Percentiles rank a stretch among this genome's conserved stretches.
Evolutionary conservation across 2,113 vertebrate species (phyloP).

Genomic region (Trochalopteron elliotii): DNA sequence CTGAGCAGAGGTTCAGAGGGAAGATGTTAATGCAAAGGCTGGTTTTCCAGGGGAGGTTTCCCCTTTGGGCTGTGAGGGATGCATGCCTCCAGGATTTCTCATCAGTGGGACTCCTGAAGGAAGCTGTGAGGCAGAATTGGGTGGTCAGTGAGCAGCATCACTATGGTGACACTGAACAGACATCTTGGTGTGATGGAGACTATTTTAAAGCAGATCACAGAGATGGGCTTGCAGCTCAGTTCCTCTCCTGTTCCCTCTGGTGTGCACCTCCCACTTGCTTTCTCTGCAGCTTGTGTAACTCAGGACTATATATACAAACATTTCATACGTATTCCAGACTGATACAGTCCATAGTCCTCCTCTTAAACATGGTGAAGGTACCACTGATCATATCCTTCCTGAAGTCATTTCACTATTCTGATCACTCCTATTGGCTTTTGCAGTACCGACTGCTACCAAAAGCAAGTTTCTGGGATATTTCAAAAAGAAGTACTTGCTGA

Average conservation of each 20-base stretch:
- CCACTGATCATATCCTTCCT: not conserved
- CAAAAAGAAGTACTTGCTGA: not conserved
- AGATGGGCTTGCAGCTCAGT: not conserved
- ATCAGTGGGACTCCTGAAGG: not conserved
- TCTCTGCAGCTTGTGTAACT: not conserved
- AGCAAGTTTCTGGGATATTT: not conserved
- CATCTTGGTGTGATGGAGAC: not conserved
- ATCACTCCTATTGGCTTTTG: not conserved
- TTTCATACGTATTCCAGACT: not conserved
- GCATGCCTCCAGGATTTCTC: not conserved
- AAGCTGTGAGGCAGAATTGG: not conserved
- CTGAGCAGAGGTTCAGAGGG: not conserved
- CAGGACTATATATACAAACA: not conserved
- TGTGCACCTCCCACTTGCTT: not conserved
- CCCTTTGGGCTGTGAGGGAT: not conserved
- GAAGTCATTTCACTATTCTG: not conserved
- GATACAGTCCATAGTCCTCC: not conserved
- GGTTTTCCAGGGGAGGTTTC: not conserved
- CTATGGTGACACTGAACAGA: not conserved
- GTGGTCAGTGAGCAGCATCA: not conserved
- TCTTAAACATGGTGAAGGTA: not conserved
- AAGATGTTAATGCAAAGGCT: not conserved
- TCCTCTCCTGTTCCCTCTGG: not conserved
- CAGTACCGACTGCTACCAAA: not conserved
- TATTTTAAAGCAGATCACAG: not conserved